Percentiles rank a stretch among this genome's conserved stretches.
Conservation (phyloP, 2,113 vertebrate species). For the Trachemys scripta region DNA sequence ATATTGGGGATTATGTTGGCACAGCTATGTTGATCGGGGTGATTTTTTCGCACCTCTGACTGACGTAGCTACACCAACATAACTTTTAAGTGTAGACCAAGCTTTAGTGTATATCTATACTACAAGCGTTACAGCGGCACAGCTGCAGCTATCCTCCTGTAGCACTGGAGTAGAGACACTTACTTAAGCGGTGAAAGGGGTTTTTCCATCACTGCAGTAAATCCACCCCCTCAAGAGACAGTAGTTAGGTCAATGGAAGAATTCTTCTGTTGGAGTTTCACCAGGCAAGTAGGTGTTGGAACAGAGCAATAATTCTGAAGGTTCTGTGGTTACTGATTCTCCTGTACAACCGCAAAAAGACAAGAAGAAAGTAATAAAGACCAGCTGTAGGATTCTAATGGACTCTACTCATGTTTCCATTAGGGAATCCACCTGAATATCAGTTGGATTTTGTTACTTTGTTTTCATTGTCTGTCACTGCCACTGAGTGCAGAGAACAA, state of each 20-base stretch:
- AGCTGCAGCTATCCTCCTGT: not conserved
- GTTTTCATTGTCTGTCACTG: not conserved
- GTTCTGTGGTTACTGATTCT: not conserved
- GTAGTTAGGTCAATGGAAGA: not conserved
- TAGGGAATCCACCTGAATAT: not conserved
- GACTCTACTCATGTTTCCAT: not conserved
- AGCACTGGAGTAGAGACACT: not conserved
- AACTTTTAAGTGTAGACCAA: not conserved
- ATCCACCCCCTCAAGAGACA: not conserved
- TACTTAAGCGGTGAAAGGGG: not conserved
- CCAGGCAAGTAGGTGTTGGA: not conserved
- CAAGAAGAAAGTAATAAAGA: not conserved
- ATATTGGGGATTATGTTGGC: not conserved
- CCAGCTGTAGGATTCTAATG: not conserved
- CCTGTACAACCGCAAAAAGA: not conserved
- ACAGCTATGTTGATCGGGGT: not conserved
- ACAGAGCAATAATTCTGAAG: not conserved
- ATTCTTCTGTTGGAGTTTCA: not conserved
- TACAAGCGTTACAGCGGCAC: not conserved
- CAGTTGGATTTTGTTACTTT: not conserved
- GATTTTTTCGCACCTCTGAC: not conserved
- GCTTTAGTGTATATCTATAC: not conserved
- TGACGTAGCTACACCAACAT: not conserved
- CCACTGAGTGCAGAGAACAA: not conserved
- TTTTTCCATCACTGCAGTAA: not conserved